phyloP scores from a whole-genome alignment of 2,113 vertebrate species.

The Marmota flaviventris region DNA sequence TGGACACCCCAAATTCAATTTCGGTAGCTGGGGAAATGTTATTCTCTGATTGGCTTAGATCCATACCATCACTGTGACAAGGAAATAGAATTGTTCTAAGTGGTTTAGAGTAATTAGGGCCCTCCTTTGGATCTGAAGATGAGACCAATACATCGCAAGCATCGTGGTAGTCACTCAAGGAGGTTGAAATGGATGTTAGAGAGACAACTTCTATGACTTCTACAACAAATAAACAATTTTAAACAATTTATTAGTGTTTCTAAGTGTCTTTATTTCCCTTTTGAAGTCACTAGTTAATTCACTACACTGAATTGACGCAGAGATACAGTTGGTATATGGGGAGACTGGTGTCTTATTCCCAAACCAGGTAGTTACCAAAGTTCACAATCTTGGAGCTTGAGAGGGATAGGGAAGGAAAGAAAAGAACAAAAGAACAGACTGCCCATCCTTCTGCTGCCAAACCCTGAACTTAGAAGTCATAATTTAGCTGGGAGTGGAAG shows the following conservation, averaged over 20 bases:
- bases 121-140: not conserved
- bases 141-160: not conserved
- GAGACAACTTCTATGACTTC: not conserved
- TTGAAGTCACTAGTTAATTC: not conserved
- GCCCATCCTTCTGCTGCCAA: not conserved
- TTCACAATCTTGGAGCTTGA: not conserved
- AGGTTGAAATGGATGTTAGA: not conserved
- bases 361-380: not conserved
- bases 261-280: not conserved
- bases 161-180: not conserved
- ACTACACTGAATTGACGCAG: not conserved
- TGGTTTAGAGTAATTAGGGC: not conserved
- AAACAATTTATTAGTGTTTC: not conserved
- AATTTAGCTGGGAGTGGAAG: not conserved
- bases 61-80: not conserved
- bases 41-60: not conserved
- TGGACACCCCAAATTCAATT: not conserved
- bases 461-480: not conserved
- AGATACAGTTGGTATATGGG: not conserved
- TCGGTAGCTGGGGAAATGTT: not conserved
- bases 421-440: not conserved
- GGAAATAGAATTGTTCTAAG: not conserved
- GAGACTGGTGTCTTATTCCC: not conserved
- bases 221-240: slow-evolving; percentile 11
- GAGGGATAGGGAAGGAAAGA: not conserved